Evolutionary conservation across 2,797 vertebrate species (phyloP).

Genomic region (Chaenodraco wilsoni): DNA sequence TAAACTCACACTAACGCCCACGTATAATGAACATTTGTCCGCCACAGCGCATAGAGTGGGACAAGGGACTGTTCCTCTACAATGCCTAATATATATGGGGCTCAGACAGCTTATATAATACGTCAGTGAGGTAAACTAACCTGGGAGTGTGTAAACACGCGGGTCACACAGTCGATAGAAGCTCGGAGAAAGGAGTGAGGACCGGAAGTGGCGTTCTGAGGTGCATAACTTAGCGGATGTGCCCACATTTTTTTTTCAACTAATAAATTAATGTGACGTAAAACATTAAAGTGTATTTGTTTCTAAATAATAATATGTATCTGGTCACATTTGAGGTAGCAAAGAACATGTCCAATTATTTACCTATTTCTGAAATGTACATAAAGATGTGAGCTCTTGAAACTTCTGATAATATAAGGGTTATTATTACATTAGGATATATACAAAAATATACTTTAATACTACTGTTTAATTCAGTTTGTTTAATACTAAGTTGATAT

Average conservation of each 20-base stretch:
- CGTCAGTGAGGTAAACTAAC: conserved; percentile 51
- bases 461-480: too few relatives aligned
- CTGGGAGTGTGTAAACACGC: conserved; percentile 79
- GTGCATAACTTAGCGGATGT: conserved; percentile 3
- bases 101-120: neutral
- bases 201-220: conserved; percentile 63
- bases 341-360: rapidly evolving
- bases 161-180: conserved; percentile 55
- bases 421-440: neutral
- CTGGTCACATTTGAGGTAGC: neutral
- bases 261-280: too few relatives aligned
- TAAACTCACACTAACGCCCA: neutral
- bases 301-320: neutral
- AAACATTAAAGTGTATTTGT: too few relatives aligned
- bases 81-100: too few relatives aligned
- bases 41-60: neutral
- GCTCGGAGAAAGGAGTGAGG: conserved; percentile 55
- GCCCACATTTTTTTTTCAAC: neutral
- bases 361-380: neutral
- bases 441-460: too few relatives aligned
- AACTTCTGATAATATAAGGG: rapidly evolving
- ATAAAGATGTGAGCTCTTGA: neutral
- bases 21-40: neutral
- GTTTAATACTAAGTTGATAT: rapidly evolving
- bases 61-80: rapidly evolving